A percentile compares a stretch with the other conserved stretches of the same genome.
These are phyloP conservation scores for Sitta carolinensis DNA, from an alignment of 2,797 vertebrate species.

Conservation along the genomic window DNA sequence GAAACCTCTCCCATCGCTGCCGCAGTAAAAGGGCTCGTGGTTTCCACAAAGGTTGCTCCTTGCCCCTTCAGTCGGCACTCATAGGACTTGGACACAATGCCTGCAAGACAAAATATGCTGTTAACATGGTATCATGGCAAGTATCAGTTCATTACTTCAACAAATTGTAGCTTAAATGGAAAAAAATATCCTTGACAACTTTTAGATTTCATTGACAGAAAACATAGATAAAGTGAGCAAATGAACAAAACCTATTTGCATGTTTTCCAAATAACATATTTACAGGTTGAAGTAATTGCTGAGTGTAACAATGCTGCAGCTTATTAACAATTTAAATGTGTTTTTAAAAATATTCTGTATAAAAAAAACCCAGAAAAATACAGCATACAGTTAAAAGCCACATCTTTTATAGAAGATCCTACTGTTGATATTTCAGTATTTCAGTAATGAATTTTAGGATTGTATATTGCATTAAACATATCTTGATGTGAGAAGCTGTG, in stretches of 20 bases:
- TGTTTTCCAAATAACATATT: constrained; percentile 52
- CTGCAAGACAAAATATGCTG: constrained; percentile 72
- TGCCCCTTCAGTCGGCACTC: constrained; percentile 97
- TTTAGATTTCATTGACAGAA: constrained; percentile 36
- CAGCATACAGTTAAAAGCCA: constrained; percentile 25
- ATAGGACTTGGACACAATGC: constrained; percentile 97
- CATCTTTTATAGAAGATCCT: neutral
- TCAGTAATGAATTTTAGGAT: constrained; percentile 5
- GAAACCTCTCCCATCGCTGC: constrained; percentile 73
- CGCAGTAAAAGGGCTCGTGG: constrained; percentile 78
- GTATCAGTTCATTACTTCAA: neutral
- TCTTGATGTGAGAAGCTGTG: neutral
- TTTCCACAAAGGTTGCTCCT: constrained; percentile 92
- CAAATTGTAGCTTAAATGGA: neutral
- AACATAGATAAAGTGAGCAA: constrained; percentile 36
- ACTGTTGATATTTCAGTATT: neutral
- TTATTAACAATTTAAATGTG: constrained; percentile 52
- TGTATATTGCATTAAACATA: neutral
- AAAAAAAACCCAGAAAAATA: constrained; percentile 12
- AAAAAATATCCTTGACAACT: neutral
- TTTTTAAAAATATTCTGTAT: neutral
- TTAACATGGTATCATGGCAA: neutral
- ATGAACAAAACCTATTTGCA: constrained; percentile 31
- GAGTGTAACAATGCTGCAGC: constrained; percentile 35
- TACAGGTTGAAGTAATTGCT: constrained; percentile 60